A percentile compares a stretch with the other conserved stretches of the same genome.
phyloP scores from a whole-genome alignment of 2,113 vertebrate species.

The Grus americana region DNA sequence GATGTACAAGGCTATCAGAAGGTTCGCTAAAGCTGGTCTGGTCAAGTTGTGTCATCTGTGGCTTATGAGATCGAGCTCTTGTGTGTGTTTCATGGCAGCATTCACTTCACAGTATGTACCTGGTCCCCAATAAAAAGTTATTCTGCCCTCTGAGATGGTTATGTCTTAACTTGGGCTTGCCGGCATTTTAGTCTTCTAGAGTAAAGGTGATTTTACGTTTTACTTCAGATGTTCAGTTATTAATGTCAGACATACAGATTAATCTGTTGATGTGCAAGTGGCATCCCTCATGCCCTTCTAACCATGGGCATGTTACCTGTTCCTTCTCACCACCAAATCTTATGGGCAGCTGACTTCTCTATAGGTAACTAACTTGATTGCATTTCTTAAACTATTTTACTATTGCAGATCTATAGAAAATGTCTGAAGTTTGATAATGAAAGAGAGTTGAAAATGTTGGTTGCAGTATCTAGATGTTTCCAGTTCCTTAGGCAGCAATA shows the following conservation, averaged over 20 bases:
- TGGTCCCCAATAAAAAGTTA: neutral
- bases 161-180: neutral
- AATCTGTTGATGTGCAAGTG: fast-evolving
- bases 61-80: fast-evolving
- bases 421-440: neutral
- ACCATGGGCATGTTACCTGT: fast-evolving
- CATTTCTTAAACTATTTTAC: fast-evolving
- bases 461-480: neutral
- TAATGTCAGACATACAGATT: fast-evolving
- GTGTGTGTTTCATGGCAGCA: fast-evolving
- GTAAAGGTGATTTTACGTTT: neutral
- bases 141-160: neutral
- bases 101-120: fast-evolving
- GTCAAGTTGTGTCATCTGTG: neutral
- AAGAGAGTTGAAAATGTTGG: neutral
- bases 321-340: neutral
- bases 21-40: neutral
- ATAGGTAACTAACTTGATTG: fast-evolving
- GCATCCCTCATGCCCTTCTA: neutral
- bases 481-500: neutral
- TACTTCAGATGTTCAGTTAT: neutral
- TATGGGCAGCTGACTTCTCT: neutral
- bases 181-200: neutral
- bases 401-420: neutral
- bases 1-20: fast-evolving